Evolutionary conservation across 2,797 vertebrate genomes (phyloP), one percentile per base, ranked within the genome.

Genomic region (Rhynchonycteris naso): DNA sequence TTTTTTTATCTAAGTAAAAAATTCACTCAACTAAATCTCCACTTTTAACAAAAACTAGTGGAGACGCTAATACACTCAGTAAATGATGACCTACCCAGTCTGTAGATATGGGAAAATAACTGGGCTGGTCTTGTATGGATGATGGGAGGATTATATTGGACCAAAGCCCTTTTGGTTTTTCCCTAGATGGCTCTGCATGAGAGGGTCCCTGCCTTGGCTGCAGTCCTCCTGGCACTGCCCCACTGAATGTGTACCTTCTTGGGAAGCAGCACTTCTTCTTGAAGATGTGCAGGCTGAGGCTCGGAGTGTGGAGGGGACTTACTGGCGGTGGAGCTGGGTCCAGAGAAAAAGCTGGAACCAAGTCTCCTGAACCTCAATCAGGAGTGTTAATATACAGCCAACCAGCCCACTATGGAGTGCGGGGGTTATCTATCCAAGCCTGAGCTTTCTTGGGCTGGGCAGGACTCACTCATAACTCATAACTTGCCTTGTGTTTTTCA

Each of bases 401-500:
- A 21, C 52, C 24, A 26, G 43, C 15, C 88, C 7, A 1, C 52
- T 33, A 12, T 2, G 12, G n/a, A 30, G 12, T 33, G 66, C n/a
- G 14, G 13, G n/a, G 54, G n/a, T n/a, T 9, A 16, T 28, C 78
- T 35, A 18, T 52, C 76, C 30, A 43, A 6, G 26, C 65, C 50
- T 14, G 2, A 8, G 6, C 22, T n/a, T 59, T 54, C 8, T 6
- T 26, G 21, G 24, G 22, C 35, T 1, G 0, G 2, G 15, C 21
- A 33, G 16, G 6, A 8, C 71, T 80, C n/a, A n/a, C 19, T 4
- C 4, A 50, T 26, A 8, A 56, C 86, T 58, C 56, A 0, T 72
- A 38, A 6, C 52, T 69, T 38, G 0, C 86, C 5, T 61, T 69
- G 96, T 96, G 80, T 52, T 93, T 97, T 98, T 43, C 97, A 99